Percentiles rank a stretch among this genome's conserved stretches.
phyloP scores from a whole-genome alignment of 1,140 invertebrate genomes.

The Lordiphosa collinella region DNA sequence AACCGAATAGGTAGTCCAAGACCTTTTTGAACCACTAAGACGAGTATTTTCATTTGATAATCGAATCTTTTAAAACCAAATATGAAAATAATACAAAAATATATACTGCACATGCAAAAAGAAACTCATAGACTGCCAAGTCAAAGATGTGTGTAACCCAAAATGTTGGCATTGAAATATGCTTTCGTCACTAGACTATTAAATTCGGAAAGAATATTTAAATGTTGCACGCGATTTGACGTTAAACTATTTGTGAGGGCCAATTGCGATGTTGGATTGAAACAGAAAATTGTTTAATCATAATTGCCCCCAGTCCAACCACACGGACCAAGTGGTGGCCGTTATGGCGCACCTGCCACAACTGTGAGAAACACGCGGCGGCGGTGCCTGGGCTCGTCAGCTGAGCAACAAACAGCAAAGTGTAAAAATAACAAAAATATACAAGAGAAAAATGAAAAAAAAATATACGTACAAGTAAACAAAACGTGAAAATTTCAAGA shows the following conservation, averaged over 20 bases:
- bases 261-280: background rate
- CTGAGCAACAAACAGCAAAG: slow-evolving; percentile 31
- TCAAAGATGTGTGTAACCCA: too few species aligned
- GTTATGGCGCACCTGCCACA: slow-evolving; percentile 67
- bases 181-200: too few species aligned
- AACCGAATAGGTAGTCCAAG: too few species aligned
- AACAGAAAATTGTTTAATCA: slow-evolving; percentile 42
- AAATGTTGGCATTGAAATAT: too few species aligned
- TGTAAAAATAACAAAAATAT: slow-evolving; percentile 67
- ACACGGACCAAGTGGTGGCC: slow-evolving; percentile 37
- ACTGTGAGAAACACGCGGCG: slow-evolving; percentile 33
- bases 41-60: too few species aligned
- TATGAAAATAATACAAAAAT: too few species aligned
- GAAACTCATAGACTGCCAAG: too few species aligned
- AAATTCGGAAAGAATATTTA: too few species aligned
- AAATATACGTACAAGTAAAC: slow-evolving; percentile 8
- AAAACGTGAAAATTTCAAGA: slow-evolving; percentile 33
- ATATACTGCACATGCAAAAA: too few species aligned
- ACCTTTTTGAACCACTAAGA: too few species aligned
- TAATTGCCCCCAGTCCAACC: slow-evolving; percentile 18
- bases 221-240: too few species aligned
- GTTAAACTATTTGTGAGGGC: background rate
- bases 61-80: too few species aligned
- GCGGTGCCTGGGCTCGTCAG: slow-evolving; percentile 5
- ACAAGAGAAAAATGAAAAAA: slow-evolving; percentile 44